Evolutionary conservation across 2,888 invertebrate species (phyloP).

Genomic region (Tineola bisselliella): DNA sequence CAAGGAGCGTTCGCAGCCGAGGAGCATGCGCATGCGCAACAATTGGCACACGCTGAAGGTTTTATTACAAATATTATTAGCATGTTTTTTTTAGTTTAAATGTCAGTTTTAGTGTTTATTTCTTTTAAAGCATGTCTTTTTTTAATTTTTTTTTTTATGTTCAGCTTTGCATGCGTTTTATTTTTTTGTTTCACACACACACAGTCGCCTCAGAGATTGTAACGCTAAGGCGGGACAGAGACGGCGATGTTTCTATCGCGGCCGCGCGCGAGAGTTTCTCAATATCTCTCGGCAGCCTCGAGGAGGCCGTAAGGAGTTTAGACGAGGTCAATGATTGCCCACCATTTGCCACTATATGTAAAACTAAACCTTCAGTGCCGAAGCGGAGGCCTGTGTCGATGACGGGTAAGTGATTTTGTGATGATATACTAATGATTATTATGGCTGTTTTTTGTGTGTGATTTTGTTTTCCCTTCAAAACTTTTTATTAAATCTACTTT

Average conservation of each 20-base stretch:
- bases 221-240: conserved; percentile 59
- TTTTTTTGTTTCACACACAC: conserved; percentile 17
- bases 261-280: conserved; percentile 61
- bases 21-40: conserved; percentile 47
- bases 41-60: conserved; percentile 55
- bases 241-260: conserved; percentile 50
- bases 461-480: background rate
- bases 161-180: conserved; percentile 16
- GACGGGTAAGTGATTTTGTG: conserved; percentile 60
- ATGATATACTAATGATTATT: too few relatives aligned
- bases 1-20: conserved; percentile 76
- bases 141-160: conserved; percentile 24
- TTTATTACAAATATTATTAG: background rate
- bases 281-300: conserved; percentile 55
- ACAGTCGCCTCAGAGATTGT: conserved; percentile 62
- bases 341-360: conserved; percentile 55
- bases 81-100: background rate
- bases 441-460: background rate
- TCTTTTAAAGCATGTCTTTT: conserved; percentile 9
- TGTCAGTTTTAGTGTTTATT: background rate
- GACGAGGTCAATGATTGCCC: conserved; percentile 53
- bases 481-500: too few relatives aligned
- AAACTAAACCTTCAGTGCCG: conserved; percentile 56
- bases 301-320: conserved; percentile 52
- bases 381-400: conserved; percentile 70